These are phyloP conservation scores for Mormyrus hasselquistii DNA, from an alignment of 2,797 vertebrate species.

Conservation along the genomic window DNA sequence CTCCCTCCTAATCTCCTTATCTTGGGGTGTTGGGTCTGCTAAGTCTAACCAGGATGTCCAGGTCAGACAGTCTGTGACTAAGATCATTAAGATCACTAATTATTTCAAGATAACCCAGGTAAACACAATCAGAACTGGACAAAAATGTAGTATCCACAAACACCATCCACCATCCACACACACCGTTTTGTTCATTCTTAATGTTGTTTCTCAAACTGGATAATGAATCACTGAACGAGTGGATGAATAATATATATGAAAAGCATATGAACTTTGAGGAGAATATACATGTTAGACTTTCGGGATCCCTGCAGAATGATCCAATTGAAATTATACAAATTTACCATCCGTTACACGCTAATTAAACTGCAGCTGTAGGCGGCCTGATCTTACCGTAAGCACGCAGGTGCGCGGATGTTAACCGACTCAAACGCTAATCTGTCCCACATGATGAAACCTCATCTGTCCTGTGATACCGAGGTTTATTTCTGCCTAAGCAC, in stretches of 20 bases:
- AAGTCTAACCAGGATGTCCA: not conserved
- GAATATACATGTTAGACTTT: not conserved
- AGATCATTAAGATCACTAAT: conserved; percentile 15
- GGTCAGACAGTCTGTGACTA: not conserved
- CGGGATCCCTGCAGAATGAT: not conserved
- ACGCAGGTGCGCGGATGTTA: not conserved
- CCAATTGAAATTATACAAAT: not conserved
- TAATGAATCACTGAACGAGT: not conserved
- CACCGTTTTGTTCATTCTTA: not conserved
- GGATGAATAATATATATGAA: not conserved
- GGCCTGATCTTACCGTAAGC: not conserved
- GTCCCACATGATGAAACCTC: not conserved
- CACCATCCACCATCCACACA: not conserved
- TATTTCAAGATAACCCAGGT: conserved; percentile 11
- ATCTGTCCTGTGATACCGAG: not conserved
- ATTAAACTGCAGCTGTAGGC: not conserved
- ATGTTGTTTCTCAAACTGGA: not conserved
- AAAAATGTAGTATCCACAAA: not conserved
- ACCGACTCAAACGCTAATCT: not conserved
- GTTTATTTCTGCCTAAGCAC: not conserved
- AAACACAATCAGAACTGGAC: not conserved
- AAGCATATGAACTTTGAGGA: not conserved
- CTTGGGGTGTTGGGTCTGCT: not conserved
- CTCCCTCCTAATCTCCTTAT: not conserved
- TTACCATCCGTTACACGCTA: not conserved